These are phyloP conservation scores for Troglohyphantes excavatus DNA, from an alignment of 2,888 invertebrate genomes.

Conservation along the genomic window DNA sequence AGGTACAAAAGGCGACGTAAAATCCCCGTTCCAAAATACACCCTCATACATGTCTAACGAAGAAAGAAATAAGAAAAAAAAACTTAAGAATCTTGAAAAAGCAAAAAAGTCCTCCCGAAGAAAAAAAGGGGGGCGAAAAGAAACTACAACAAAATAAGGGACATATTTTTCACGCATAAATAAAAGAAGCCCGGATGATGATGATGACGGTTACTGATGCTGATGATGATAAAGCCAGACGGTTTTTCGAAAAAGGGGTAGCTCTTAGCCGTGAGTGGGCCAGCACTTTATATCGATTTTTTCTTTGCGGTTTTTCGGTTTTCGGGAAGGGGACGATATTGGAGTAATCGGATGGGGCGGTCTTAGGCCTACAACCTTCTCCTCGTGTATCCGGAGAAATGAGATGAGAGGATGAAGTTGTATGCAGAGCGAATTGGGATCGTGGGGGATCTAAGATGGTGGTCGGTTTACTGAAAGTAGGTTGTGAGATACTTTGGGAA, in stretches of 20 bases:
- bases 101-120: constrained; percentile 3
- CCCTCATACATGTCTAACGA: constrained; percentile 5
- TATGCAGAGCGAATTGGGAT: too few species aligned
- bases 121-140: neutral
- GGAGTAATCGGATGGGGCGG: constrained; percentile 25
- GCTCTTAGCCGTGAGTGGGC: constrained; percentile 4
- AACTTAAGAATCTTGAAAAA: neutral
- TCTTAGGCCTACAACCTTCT: constrained; percentile 40
- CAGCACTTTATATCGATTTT: constrained; percentile 45
- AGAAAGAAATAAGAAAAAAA: constrained; percentile 2
- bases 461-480: too few species aligned
- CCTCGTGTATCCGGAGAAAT: neutral
- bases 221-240: constrained; percentile 68
- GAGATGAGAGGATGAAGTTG: too few species aligned
- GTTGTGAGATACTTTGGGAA: too few species aligned
- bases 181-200: constrained; percentile 52
- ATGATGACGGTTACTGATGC: constrained; percentile 68
- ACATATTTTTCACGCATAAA: constrained; percentile 65
- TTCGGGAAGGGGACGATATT: neutral
- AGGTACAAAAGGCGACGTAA: constrained; percentile 6
- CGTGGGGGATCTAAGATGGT: too few species aligned
- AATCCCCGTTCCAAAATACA: constrained; percentile 32
- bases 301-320: constrained; percentile 47
- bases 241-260: constrained; percentile 44
- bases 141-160: constrained; percentile 47